Conservation (phyloP, 2,888 invertebrate genomes). For the Agrotis ipsilon region DNA sequence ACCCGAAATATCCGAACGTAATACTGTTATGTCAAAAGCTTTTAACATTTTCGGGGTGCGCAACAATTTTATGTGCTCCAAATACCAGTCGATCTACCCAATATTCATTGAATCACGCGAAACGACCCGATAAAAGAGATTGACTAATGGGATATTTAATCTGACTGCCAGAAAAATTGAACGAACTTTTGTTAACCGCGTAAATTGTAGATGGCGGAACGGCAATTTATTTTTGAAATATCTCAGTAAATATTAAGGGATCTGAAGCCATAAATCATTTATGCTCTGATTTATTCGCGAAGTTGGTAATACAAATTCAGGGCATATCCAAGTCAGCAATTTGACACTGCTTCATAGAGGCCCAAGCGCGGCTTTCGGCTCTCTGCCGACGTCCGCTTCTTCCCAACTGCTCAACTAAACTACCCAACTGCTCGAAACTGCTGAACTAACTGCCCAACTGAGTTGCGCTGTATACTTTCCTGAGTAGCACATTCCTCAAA, state of each 20-base stretch:
- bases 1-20: constrained; percentile 2
- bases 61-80: constrained; percentile 32
- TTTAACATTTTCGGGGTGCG: constrained; percentile 23
- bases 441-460: no score
- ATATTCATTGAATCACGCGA: constrained; percentile 40
- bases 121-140: constrained; percentile 26
- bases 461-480: no score
- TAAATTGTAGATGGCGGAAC: constrained; percentile 27
- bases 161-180: constrained; percentile 26
- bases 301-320: constrained; percentile 24
- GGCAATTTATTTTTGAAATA: constrained; percentile 31
- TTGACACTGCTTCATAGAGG: no score
- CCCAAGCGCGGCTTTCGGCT: no score
- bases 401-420: no score
- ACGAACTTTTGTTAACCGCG: constrained; percentile 36
- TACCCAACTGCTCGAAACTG: no score
- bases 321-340: not conserved
- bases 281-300: not conserved
- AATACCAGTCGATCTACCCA: constrained; percentile 27
- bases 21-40: constrained; percentile 30
- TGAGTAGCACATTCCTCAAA: not conserved
- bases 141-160: constrained; percentile 40
- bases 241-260: constrained; percentile 21
- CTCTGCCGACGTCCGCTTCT: no score
- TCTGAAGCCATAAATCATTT: constrained; percentile 27